Conservation (phyloP, 2,888 invertebrate species). For the Stenchaetothrips biformis region DNA sequence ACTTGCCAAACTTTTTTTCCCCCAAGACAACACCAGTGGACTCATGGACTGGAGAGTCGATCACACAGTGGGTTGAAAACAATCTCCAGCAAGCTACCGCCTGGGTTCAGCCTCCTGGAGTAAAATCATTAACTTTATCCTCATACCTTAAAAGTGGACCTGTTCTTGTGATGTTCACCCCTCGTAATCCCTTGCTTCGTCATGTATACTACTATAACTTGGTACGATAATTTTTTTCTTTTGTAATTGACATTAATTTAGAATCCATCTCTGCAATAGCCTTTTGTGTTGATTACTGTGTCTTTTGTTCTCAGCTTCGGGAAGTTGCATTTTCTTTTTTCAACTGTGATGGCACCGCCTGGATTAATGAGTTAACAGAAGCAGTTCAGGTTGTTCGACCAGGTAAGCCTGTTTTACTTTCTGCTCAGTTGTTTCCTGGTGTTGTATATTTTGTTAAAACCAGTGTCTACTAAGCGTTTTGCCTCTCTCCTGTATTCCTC, state of each 20-base stretch:
- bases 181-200: constrained; percentile 63
- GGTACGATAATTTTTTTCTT: constrained; percentile 49
- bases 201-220: constrained; percentile 63
- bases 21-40: constrained; percentile 20
- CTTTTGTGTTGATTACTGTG: background rate
- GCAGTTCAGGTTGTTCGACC: background rate
- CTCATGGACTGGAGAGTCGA: constrained; percentile 33
- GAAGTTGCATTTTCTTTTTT: background rate
- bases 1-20: background rate
- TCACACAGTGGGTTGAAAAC: constrained; percentile 35
- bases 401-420: background rate
- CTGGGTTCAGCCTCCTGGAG: constrained; percentile 66
- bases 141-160: constrained; percentile 64
- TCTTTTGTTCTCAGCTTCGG: background rate
- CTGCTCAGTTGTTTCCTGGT: background rate
- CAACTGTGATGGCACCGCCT: background rate
- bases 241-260: background rate
- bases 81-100: constrained; percentile 57
- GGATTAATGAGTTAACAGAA: background rate
- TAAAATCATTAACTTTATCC: constrained; percentile 65
- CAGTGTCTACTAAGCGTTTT: too few relatives aligned
- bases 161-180: constrained; percentile 70
- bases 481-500: too few relatives aligned
- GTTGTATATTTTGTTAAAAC: too few relatives aligned
- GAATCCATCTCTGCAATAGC: background rate